Conservation (phyloP, 2,888 invertebrate species). For the Brenthis hecate region DNA sequence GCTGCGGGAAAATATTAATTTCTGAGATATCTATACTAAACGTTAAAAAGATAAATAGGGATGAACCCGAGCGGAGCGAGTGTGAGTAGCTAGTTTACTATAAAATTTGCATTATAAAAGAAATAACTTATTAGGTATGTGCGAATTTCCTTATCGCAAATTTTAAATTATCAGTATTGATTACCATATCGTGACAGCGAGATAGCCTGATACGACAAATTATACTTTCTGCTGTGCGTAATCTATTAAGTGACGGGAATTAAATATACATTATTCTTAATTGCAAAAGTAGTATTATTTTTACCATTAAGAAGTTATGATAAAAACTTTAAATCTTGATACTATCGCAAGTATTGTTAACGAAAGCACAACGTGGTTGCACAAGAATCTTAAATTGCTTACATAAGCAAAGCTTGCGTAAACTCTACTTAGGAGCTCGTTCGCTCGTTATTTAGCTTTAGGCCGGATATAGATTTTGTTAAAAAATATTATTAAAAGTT, state of each 20-base stretch:
- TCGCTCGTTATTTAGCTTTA: conserved; percentile 46
- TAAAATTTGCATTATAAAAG: too few relatives aligned
- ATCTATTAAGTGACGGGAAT: conserved; percentile 12
- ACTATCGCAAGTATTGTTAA: conserved; percentile 51
- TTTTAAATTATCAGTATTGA: conserved; percentile 63
- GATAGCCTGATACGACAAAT: conserved; percentile 56
- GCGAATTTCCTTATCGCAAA: conserved; percentile 55
- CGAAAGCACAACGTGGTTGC: conserved; percentile 70
- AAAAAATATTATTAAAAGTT: not conserved
- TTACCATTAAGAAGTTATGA: not conserved
- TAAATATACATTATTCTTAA: conserved; percentile 4
- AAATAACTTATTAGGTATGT: conserved; percentile 19
- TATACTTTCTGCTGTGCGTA: conserved; percentile 43
- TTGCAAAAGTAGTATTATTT: not conserved
- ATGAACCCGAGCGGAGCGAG: too few relatives aligned
- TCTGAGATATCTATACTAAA: too few relatives aligned
- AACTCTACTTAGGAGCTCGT: conserved; percentile 68
- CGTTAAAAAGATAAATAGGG: too few relatives aligned
- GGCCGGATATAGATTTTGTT: conserved; percentile 11
- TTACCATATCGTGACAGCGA: conserved; percentile 63
- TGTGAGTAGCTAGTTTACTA: too few relatives aligned
- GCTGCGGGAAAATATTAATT: too few relatives aligned
- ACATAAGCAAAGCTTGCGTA: conserved; percentile 75
- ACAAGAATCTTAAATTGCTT: conserved; percentile 73
- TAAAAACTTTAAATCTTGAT: conserved; percentile 10